phyloP scores from a whole-genome alignment of 2,113 vertebrate species.

The Calypte anna region DNA sequence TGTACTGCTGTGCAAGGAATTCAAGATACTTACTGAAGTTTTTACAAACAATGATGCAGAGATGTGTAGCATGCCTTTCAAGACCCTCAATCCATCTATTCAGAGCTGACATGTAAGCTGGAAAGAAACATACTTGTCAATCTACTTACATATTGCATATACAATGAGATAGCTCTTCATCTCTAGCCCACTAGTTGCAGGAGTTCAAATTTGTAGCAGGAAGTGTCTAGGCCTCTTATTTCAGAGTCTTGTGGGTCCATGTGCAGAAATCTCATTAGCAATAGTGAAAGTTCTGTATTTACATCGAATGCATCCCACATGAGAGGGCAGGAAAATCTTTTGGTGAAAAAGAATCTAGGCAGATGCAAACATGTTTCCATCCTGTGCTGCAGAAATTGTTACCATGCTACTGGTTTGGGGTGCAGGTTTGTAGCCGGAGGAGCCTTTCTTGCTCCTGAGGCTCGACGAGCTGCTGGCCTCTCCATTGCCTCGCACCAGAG shows the following conservation, averaged over 20 bases:
- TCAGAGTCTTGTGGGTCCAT: background rate
- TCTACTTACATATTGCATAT: conserved; percentile 50
- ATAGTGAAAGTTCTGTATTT: conserved; percentile 15
- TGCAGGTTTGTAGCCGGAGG: background rate
- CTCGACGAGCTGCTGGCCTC: no score
- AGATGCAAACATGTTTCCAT: background rate
- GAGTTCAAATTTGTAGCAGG: conserved; percentile 42
- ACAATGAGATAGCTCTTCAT: conserved; percentile 40
- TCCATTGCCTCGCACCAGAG: no score
- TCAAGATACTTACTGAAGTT: conserved; percentile 56
- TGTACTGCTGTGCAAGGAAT: conserved; percentile 65
- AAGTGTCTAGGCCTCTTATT: conserved; percentile 14
- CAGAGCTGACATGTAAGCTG: conserved; percentile 52
- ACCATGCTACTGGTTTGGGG: background rate
- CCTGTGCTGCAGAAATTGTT: background rate
- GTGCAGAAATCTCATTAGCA: background rate
- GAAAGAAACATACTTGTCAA: conserved; percentile 57
- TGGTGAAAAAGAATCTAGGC: background rate
- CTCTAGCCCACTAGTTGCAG: conserved; percentile 6
- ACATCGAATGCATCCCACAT: background rate
- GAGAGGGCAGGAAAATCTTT: background rate
- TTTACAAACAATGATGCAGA: conserved; percentile 39
- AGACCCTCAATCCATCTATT: conserved; percentile 61
- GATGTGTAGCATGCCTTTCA: conserved; percentile 15
- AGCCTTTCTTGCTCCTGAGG: no score